Percentiles rank a stretch among this genome's conserved stretches.
Evolutionary conservation across 2,888 invertebrate genomes (phyloP).

Genomic region (Hydroisotoma schaefferi): DNA sequence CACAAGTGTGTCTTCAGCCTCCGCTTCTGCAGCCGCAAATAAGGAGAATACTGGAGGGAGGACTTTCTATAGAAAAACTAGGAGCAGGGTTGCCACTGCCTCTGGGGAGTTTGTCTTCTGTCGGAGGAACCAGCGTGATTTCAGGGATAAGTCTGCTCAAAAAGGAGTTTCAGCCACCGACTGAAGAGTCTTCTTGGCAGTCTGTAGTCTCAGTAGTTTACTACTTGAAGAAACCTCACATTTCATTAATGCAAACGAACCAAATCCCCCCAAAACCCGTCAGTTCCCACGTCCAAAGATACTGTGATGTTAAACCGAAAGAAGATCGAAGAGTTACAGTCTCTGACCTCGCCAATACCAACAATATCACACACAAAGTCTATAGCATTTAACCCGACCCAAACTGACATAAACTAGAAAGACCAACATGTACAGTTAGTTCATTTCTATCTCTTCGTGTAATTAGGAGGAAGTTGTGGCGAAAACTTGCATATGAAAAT

Average conservation of each 20-base stretch:
- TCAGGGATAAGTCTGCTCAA: constrained; percentile 41
- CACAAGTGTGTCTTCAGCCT: no score
- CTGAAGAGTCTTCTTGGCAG: constrained; percentile 48
- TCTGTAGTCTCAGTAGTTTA: constrained; percentile 45
- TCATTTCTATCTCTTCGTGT: no score
- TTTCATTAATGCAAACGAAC: constrained; percentile 62
- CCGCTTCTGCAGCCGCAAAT: not conserved
- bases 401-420: no score
- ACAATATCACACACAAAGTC: constrained; percentile 77
- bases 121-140: constrained; percentile 1
- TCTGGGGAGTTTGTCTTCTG: constrained; percentile 1
- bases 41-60: constrained; percentile 31
- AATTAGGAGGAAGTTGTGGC: no score
- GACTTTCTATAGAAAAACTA: constrained; percentile 7
- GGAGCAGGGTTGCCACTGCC: no score
- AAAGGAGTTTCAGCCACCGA: constrained; percentile 48
- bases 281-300: constrained; percentile 69
- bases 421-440: no score
- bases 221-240: constrained; percentile 53
- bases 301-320: constrained; percentile 79
- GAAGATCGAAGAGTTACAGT: constrained; percentile 82
- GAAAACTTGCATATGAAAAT: no score
- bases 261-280: constrained; percentile 68
- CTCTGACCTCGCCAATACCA: constrained; percentile 83
- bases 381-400: no score